Evolutionary conservation across 2,888 invertebrate species (phyloP), one percentile per base, ranked within the genome.

Genomic region (Eumerus sabulonum): DNA sequence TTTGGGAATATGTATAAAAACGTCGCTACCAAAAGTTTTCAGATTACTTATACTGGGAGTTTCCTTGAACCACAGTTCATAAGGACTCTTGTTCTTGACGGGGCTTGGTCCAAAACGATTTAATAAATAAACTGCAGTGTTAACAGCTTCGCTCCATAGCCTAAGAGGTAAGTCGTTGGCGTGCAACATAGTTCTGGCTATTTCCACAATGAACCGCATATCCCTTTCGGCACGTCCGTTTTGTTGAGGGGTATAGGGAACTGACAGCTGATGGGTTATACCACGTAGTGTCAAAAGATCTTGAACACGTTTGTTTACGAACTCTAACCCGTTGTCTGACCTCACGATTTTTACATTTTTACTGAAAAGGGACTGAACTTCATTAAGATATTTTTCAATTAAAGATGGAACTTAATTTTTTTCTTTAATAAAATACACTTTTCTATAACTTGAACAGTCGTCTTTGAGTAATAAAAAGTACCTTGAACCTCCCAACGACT

Each of bases 61-160:
- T 18, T 53, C 17, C n/a, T n/a, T n/a, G n/a, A n/a, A n/a, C n/a
- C n/a, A n/a, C n/a, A n/a, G n/a, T 54, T 85, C 84, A 76, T 73
- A 83, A 35, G 85, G 84, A 40, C 83, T 82, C 62, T 83, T 84
- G 11, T 66, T 42, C 16, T 77, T 54, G 1, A 77, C 64, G 16
- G 76, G 81, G 82, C 17, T n/a, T n/a, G n/a, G n/a, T n/a, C 83
- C 84, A 1, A 76, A 85, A 40, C 86, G 81, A 59, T 88, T 88
- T 1, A 87, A 66, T n/a, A 86, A 67, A 74, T 85, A 86, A 0
- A 84, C 84, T 9, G 85, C 86, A 63, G 14, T 85, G 7, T 84
- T 83, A 0, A 87, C 84, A 0, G 87, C 87, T 82, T 88, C 88
- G 9, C 86, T 86, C 87, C 87, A 88, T 4, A 86, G 81, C 12